Base-by-base conservation (phyloP, 2,888 invertebrate genomes). In the Caenorhabditis uteleia region DNA sequence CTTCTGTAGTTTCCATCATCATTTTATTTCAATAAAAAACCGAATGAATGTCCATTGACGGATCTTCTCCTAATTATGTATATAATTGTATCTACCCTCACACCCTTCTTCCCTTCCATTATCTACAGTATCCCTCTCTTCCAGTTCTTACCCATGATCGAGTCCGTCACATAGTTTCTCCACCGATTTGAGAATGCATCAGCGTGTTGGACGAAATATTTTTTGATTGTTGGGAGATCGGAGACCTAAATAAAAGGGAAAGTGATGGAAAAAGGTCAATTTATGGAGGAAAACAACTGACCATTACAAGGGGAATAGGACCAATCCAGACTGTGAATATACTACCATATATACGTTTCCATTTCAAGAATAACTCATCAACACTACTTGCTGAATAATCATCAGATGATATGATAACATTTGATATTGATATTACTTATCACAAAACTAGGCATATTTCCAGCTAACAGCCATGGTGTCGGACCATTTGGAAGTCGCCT, bases 321-420 rank as follows among this genome's bases (percentile, higher is more conserved):
- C 81, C 81, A 45, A 81, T 82, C 81, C 81, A 81, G n/a, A 81
- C 76, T 3, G 81, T 81, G 62, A 80, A 81, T 20, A 80, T 71
- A 6, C 72, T 68, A 14, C 78, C 78, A 40, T 71, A 78, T 25
- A 58, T 26, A 27, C 54, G 60, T 33, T 70, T 70, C 76, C 75
- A 79, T 7, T 48, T 33, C 8, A 59, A 50, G 39, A 78, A 74
- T 18, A 78, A 49, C 14, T 56, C 54, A 42, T 78, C 78, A 23
- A 78, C 61, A 40, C 46, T 65, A 25, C 70, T 68, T 7, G 55
- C 60, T 58, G 62, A 16, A 50, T 50, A 29, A 29, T 42, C 27
- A 40, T 12, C 1, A 4, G n/a, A 5, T 16, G 18, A 25, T 23
- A 6, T 3, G 33, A 10, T n/a, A n/a, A n/a, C n/a, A n/a, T n/a